Base-by-base conservation (phyloP, 2,888 invertebrate genomes). In the Lucinisca nassula region DNA sequence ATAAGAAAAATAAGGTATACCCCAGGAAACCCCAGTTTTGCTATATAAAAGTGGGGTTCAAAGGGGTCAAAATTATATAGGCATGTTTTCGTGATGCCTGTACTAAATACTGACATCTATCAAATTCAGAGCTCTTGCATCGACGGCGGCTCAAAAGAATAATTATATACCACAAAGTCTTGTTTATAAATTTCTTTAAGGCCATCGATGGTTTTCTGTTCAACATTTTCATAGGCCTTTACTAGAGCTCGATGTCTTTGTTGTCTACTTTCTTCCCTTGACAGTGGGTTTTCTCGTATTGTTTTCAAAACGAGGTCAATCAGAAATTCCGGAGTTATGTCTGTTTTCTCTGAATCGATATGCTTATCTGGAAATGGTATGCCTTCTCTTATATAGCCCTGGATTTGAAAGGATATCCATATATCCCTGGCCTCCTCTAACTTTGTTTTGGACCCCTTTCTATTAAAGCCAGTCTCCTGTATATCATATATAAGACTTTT, bases 351-450 rank as follows among this genome's bases (percentile, higher is more conserved):
- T 6, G 73, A 37, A 40, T 40, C 40, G 37, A 73, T n/a, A n/a
- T 6, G 8, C 1, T 35, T 4, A 6, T 4, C 6, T 6, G 73
- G 73, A 37, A 73, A 73, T 10, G 38, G 37, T 24, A 73, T 24
- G 38, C 10, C 38, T 8, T 38, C 73, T n/a, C n/a, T 37, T 12
- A 77, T 27, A 30, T 32, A 82, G 0, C 82, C 82, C 32, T 82
- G 82, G 17, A 82, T 78, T 72, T 70, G 49, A 38, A 82, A 78
- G 0, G 82, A 82, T 1, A 0, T 30, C 82, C 82, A 82, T 3
- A 78, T n/a, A 0, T 72, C 3, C 27, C 45, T 30, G 17, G 78
- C 58, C 14, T 77, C 38, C 4, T 37, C 38, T 6, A 73, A 37
- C 6, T n/a, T n/a, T 6, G 2, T 38, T n/a, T 37, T 40, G 73